A percentile compares a stretch with the other conserved stretches of the same genome.
phyloP scores from a whole-genome alignment of 1,140 invertebrate species.

The Scylla paramamosain region DNA sequence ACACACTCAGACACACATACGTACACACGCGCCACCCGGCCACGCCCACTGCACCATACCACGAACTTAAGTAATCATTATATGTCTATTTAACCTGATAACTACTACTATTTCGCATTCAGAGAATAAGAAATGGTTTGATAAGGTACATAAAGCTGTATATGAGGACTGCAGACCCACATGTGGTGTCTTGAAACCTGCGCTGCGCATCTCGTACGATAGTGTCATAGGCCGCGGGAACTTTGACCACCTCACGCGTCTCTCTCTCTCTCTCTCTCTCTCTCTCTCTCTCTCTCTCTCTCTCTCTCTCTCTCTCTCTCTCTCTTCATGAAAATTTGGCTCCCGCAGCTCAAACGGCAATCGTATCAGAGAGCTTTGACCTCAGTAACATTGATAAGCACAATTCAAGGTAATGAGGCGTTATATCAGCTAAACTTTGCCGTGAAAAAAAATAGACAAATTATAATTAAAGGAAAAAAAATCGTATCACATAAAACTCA shows the following conservation, averaged over 20 bases:
- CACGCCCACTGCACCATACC: constrained; percentile 21
- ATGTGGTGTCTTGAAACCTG: not conserved
- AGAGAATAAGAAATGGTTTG: not conserved
- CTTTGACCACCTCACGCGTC: constrained; percentile 25
- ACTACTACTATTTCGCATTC: not conserved
- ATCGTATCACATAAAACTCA: too few relatives aligned
- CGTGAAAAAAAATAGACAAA: too few relatives aligned
- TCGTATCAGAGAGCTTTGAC: too few relatives aligned
- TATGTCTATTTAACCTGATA: not conserved
- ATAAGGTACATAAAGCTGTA: not conserved
- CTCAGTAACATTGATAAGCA: too few relatives aligned
- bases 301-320: too few relatives aligned
- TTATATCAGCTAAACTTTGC: too few relatives aligned
- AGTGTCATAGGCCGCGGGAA: constrained; percentile 12
- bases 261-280: not conserved
- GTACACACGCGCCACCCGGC: not conserved
- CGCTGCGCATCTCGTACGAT: constrained; percentile 58
- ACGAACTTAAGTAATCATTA: not conserved
- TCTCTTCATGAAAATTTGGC: too few relatives aligned
- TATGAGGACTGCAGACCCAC: not conserved
- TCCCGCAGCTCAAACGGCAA: too few relatives aligned
- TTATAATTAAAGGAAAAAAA: too few relatives aligned
- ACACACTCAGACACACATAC: not conserved
- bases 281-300: too few relatives aligned
- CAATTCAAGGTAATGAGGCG: too few relatives aligned